A percentile compares a stretch with the other conserved stretches of the same genome.
Evolutionary conservation across 2,113 vertebrate species (phyloP).

Genomic region (Kobus ellipsiprymnus): DNA sequence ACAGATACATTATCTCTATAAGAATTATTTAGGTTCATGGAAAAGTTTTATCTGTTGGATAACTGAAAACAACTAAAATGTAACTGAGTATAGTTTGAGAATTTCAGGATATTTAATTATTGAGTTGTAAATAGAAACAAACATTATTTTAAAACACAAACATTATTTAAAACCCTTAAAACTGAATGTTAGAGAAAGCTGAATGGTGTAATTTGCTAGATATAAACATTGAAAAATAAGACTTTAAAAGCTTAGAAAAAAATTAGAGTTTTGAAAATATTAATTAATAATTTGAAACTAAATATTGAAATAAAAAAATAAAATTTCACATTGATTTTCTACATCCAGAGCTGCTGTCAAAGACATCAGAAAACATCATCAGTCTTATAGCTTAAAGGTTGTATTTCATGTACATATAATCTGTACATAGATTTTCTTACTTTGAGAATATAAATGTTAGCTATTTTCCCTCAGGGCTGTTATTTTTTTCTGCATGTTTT

Average conservation of each 20-base stretch:
- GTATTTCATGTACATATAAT: neutral
- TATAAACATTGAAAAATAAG: neutral
- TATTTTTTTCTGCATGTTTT: neutral
- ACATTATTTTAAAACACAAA: neutral
- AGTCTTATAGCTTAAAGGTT: neutral
- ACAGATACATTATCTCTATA: neutral
- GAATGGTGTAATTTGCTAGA: neutral
- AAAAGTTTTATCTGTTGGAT: neutral
- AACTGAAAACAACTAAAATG: neutral
- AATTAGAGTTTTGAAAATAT: neutral
- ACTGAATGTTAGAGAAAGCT: neutral
- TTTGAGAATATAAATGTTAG: neutral
- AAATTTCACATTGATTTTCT: neutral
- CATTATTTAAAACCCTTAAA: neutral
- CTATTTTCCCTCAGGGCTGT: neutral
- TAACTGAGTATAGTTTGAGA: neutral
- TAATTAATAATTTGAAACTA: neutral
- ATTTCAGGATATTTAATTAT: neutral
- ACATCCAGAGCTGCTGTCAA: neutral
- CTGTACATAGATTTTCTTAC: neutral
- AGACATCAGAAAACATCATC: neutral
- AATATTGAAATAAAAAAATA: neutral
- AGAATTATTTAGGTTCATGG: neutral
- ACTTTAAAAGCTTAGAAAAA: conserved; percentile 11
- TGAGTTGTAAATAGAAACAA: neutral